Conservation (phyloP, 1,140 invertebrate species). For the Ceratosolen solmsi region DNA sequence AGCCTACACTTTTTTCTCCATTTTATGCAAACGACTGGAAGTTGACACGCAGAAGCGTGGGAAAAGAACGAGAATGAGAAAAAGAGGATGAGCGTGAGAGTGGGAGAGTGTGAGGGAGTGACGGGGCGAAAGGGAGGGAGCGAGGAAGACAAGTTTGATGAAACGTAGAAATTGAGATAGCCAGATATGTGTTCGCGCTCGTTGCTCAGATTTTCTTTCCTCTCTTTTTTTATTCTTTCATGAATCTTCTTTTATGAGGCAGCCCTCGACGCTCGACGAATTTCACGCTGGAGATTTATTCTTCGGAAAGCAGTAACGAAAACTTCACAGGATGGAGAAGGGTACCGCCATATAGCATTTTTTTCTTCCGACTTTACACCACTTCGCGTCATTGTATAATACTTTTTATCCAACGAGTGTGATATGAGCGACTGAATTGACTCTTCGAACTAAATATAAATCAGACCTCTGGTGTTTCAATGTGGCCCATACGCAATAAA, state of each 20-base stretch:
- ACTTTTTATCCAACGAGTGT: background rate
- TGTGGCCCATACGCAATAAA: background rate
- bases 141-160: slow-evolving; percentile 23
- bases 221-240: slow-evolving; percentile 34
- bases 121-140: background rate
- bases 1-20: no score
- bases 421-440: background rate
- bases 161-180: slow-evolving; percentile 36
- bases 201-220: slow-evolving; percentile 26
- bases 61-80: background rate
- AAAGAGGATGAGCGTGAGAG: no score
- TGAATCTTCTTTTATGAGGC: slow-evolving; percentile 46
- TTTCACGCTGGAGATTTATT: slow-evolving; percentile 26
- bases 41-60: no score
- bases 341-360: background rate
- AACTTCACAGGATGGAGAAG: background rate
- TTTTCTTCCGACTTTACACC: background rate
- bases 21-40: no score
- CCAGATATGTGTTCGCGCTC: background rate
- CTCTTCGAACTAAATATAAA: background rate
- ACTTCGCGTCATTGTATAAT: background rate
- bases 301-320: background rate
- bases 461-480: background rate
- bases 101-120: no score
- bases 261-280: slow-evolving; percentile 1